Conservation (phyloP, 2,888 invertebrate genomes). For the Volucella inflata region DNA sequence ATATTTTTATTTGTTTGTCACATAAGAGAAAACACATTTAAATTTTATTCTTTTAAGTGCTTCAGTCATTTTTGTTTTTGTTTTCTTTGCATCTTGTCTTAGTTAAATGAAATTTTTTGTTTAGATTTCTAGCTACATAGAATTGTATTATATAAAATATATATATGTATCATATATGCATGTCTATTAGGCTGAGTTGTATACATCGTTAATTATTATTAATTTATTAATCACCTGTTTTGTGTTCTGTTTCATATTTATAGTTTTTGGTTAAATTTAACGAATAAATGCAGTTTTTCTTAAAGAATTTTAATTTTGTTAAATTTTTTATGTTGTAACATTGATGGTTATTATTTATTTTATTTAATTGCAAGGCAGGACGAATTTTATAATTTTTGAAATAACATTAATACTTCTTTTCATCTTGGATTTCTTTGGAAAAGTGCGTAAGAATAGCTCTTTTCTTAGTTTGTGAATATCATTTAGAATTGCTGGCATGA, state of each 20-base stretch:
- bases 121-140: slow-evolving; percentile 51
- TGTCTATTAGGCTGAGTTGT: slow-evolving; percentile 45
- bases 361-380: no score
- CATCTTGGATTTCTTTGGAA: no score
- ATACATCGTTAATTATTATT: slow-evolving; percentile 32
- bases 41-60: slow-evolving; percentile 34
- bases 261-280: not conserved
- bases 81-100: slow-evolving; percentile 7
- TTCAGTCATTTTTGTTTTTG: slow-evolving; percentile 56
- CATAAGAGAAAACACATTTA: slow-evolving; percentile 65
- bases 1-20: slow-evolving; percentile 56
- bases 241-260: slow-evolving; percentile 19
- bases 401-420: no score
- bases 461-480: no score
- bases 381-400: no score
- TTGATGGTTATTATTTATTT: no score
- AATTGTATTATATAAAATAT: slow-evolving; percentile 49
- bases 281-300: no score
- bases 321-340: no score
- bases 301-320: no score
- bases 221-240: slow-evolving; percentile 22
- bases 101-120: slow-evolving; percentile 53
- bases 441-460: no score
- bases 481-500: no score
- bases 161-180: not conserved